Evolutionary conservation across 2,797 vertebrate species (phyloP), one percentile per base, ranked within the genome.

Genomic region (Pempheris klunzingeri): DNA sequence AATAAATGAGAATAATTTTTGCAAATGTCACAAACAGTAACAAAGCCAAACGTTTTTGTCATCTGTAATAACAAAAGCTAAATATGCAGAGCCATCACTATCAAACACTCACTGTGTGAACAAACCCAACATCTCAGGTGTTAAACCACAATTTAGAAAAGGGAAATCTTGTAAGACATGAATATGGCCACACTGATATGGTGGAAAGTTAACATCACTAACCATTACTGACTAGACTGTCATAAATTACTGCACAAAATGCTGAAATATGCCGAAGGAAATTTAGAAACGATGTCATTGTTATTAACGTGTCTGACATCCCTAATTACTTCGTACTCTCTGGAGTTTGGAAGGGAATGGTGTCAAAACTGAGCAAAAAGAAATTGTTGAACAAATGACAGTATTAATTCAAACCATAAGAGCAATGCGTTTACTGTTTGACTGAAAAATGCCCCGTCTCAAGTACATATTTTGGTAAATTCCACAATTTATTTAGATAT

Each of bases 51-150:
- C 30, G 15, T 1, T 18, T 52, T 52, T 69, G 36, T 24, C 10
- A 36, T n/a, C 8, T 30, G 9, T 57, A 57, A n/a, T n/a, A n/a
- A n/a, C n/a, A n/a, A n/a, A n/a, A n/a, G n/a, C n/a, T n/a, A n/a
- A n/a, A n/a, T n/a, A n/a, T n/a, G n/a, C n/a, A n/a, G n/a, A n/a
- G n/a, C n/a, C n/a, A n/a, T n/a, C n/a, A n/a, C n/a, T n/a, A n/a
- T n/a, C n/a, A n/a, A n/a, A 20, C 30, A 20, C 32, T 62, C 28
- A 24, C 36, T 46, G 53, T 61, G 75, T 54, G 58, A 76, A 72
- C 26, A 36, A 64, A 61, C 32, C 32, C 7, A 58, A 47, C 53
- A 58, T 41, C 41, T 41, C 5, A 39, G 15, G 11, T 44, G 32
- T 60, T 38, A 20, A 49, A 62, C 22, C 32, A 43, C 39, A 34